Conservation (phyloP, 2,113 vertebrate species). For the Cnemophilus loriae region DNA sequence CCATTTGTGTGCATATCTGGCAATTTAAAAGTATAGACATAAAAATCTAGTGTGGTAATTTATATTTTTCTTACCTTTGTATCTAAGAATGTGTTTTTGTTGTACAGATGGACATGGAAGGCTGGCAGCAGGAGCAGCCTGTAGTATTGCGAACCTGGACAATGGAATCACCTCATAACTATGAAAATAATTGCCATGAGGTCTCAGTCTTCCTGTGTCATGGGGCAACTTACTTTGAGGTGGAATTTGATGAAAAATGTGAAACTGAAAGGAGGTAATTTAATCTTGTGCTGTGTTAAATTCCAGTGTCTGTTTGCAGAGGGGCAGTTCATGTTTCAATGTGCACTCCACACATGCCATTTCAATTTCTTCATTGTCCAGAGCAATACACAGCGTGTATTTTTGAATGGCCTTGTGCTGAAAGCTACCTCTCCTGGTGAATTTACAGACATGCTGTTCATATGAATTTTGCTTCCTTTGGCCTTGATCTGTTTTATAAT, state of each 20-base stretch:
- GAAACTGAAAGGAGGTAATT: conserved; percentile 94
- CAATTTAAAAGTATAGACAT: background rate
- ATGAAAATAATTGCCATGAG: conserved; percentile 93
- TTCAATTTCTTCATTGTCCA: background rate
- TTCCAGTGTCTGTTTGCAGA: background rate
- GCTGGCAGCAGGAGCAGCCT: conserved; percentile 88
- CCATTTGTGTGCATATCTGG: background rate
- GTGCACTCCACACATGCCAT: background rate
- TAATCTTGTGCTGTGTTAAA: background rate
- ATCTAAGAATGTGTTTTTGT: background rate
- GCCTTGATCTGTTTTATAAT: background rate
- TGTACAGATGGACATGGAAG: conserved; percentile 82
- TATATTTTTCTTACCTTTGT: background rate
- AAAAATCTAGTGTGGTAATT: background rate
- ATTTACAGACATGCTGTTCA: background rate
- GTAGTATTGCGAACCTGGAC: conserved; percentile 91
- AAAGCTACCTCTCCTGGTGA: background rate
- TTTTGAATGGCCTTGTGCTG: background rate
- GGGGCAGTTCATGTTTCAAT: background rate
- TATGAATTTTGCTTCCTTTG: background rate
- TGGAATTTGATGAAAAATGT: conserved; percentile 95
- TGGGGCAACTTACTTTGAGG: conserved; percentile 90
- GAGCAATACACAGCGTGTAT: background rate
- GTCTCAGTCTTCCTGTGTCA: conserved; percentile 90
- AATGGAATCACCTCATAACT: conserved; percentile 93